Evolutionary conservation across 2,797 vertebrate genomes (phyloP).

Genomic region (Chelonia mydas): DNA sequence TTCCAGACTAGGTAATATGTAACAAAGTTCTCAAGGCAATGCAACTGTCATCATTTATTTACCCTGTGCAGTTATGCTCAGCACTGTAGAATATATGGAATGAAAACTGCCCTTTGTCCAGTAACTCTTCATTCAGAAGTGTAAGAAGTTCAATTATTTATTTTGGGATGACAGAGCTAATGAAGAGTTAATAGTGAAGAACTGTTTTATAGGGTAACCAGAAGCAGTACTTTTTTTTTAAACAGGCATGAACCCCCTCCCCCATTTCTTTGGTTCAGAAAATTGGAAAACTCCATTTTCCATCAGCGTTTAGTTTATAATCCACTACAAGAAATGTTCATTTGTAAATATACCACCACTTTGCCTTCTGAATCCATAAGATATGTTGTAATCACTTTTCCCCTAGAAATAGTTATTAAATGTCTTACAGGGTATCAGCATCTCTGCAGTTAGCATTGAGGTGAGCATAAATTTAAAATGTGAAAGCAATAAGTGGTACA

Average conservation of each 20-base stretch:
- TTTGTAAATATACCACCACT: conserved; percentile 20
- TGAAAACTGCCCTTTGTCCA: not conserved
- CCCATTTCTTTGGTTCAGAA: not conserved
- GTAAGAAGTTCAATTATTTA: conserved; percentile 7
- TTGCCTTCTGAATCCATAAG: not conserved
- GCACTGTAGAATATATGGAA: not conserved
- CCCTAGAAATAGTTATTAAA: not conserved
- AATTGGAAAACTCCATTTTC: conserved; percentile 31
- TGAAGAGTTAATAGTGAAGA: conserved; percentile 25
- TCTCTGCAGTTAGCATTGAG: not conserved
- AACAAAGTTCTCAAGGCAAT: not conserved
- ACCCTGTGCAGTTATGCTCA: not conserved
- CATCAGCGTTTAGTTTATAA: conserved; percentile 25
- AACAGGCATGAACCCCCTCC: conserved; percentile 3
- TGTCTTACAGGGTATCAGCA: not conserved
- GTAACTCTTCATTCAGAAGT: not conserved
- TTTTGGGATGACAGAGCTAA: not conserved
- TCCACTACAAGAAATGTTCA: conserved; percentile 7
- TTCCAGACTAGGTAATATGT: not conserved
- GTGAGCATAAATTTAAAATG: not conserved
- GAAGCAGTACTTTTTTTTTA: not conserved
- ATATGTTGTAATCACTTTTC: not conserved
- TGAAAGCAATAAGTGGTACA: not conserved
- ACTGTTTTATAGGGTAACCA: conserved; percentile 31
- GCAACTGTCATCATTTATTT: not conserved